A percentile compares a stretch with the other conserved stretches of the same genome.
Conservation (phyloP, 2,797 vertebrate species). For the Phoebastria nigripes region DNA sequence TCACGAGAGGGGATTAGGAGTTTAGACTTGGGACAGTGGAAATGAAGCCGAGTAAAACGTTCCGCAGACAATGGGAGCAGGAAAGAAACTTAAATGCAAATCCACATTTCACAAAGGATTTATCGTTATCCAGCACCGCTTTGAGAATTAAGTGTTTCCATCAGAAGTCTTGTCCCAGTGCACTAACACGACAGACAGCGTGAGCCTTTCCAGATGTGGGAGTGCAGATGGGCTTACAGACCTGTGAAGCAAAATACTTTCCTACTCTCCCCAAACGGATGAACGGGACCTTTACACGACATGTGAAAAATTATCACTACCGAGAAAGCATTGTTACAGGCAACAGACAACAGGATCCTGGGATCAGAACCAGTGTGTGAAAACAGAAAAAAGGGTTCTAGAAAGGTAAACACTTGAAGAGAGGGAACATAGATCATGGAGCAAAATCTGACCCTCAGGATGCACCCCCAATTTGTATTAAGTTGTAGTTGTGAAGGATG, state of each 20-base stretch:
- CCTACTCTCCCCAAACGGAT: not conserved
- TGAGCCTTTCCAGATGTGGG: slow-evolving; percentile 54
- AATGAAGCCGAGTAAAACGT: not conserved
- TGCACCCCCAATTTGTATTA: not conserved
- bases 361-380: not conserved
- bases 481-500: not conserved
- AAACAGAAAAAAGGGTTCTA: not conserved
- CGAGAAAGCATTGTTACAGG: rapidly evolving
- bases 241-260: not conserved
- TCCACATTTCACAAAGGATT: slow-evolving; percentile 49
- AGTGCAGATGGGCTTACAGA: not conserved
- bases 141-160: slow-evolving; percentile 54
- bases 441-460: not conserved
- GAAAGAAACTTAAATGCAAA: slow-evolving; percentile 51
- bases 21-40: not conserved
- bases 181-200: not conserved
- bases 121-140: not conserved
- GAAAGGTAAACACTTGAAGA: not conserved
- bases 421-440: not conserved
- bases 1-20: not conserved
- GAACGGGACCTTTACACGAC: not conserved
- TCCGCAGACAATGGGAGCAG: slow-evolving; percentile 4
- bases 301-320: not conserved
- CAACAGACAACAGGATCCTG: not conserved
- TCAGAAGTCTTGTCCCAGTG: slow-evolving; percentile 14